These are phyloP conservation scores for Rhabditoides inermis DNA, from an alignment of 2,888 invertebrate genomes.

Conservation along the genomic window DNA sequence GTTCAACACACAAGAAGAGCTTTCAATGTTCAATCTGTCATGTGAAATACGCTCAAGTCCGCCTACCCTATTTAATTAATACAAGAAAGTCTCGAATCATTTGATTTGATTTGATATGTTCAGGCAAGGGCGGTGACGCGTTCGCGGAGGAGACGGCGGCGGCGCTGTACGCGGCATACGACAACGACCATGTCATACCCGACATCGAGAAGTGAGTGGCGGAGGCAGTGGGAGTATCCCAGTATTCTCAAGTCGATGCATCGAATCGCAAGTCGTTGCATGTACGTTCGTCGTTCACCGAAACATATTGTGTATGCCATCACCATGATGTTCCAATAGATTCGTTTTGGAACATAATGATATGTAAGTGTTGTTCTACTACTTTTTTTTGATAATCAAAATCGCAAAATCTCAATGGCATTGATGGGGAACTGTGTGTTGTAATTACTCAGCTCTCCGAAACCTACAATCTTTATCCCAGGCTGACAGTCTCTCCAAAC, in stretches of 20 bases:
- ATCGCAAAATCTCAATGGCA: background rate
- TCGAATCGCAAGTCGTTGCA: background rate
- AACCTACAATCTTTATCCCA: constrained; percentile 3
- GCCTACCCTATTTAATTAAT: no score
- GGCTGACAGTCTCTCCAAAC: constrained; percentile 28
- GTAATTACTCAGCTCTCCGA: background rate
- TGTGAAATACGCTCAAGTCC: no score
- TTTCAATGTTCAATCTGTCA: no score
- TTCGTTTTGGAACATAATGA: no score
- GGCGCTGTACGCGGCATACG: constrained; percentile 70
- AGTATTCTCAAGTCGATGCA: constrained; percentile 1
- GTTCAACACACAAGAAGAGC: no score
- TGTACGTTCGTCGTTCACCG: background rate
- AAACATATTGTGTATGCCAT: background rate
- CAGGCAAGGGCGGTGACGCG: constrained; percentile 75
- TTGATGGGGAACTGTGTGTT: background rate
- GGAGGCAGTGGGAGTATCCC: background rate
- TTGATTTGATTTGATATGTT: background rate
- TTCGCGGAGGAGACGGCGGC: constrained; percentile 75
- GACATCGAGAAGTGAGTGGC: constrained; percentile 24
- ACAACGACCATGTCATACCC: constrained; percentile 62
- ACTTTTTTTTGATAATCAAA: background rate
- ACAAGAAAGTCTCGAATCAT: no score
- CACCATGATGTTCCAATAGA: background rate
- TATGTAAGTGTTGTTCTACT: no score